Base-by-base conservation (phyloP, 2,888 invertebrate genomes). In the Tachina fera region DNA sequence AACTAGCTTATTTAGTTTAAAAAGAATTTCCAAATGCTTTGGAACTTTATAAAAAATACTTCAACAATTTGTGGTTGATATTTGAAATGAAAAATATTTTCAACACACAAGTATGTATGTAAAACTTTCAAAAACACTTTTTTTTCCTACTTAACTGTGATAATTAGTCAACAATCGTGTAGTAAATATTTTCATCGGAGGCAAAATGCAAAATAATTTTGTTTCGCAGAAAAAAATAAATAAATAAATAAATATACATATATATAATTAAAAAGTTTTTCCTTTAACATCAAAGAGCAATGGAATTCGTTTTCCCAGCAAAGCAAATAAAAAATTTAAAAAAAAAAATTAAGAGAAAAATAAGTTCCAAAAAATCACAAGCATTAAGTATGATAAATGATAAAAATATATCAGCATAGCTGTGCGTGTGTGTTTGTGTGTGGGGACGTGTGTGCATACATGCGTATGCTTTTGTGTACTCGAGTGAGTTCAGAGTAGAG, bases 321-420 rank as follows among this genome's bases (percentile, higher is more conserved):
- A 16, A 70, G 14, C 14, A 56, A 70, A 70, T 19, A 51, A 41
- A 41, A 56, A 41, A 19, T 3, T 22, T 10, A n/a, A 0, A 67
- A 14, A 13, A 13, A 3, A 19, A n/a, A n/a, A n/a, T n/a, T n/a
- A n/a, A 14, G 2, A 43, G 3, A 14, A 22, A 19, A 16, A 53
- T 13, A 70, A 16, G 11, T 58, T 58, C 6, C 19, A 19, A 19
- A 58, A 58, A 31, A 9, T n/a, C 67, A 45, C 11, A 43, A 14
- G 58, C 11, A 19, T 45, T n/a, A 58, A 71, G 43, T 45, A 47
- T 68, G 68, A 53, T 65, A 65, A 65, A 65, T 47, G 45, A 41
- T 16, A 47, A 47, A n/a, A 10, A 19, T 45, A 45, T 63, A 45
- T 16, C 0, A 16, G 11, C 19, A 39, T 39, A 58, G n/a, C 6